Conservation (phyloP, 2,888 invertebrate genomes). For the Incurvaria masculella region DNA sequence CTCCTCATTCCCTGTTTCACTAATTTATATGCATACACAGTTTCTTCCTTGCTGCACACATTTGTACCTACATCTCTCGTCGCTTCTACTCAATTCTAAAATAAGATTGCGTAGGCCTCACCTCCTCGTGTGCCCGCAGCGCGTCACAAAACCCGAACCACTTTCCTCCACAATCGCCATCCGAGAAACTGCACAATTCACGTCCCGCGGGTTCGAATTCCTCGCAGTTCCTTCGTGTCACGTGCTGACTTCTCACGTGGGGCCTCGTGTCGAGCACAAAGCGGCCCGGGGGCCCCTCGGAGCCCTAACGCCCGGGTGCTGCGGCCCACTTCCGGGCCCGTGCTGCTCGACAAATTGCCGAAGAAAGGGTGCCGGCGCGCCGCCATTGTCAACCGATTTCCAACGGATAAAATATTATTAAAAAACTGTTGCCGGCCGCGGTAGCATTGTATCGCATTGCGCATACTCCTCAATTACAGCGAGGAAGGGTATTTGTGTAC, state of each 20-base stretch:
- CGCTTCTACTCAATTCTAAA: too few species aligned
- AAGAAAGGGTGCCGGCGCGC: constrained; percentile 47
- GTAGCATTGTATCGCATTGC: constrained; percentile 24
- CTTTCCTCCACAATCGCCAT: neutral
- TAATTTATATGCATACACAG: too few species aligned
- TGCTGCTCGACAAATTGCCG: constrained; percentile 48
- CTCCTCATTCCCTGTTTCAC: too few species aligned
- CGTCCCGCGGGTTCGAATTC: neutral
- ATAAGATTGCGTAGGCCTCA: too few species aligned
- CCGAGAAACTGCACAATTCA: neutral
- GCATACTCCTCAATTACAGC: constrained; percentile 54
- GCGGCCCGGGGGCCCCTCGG: constrained; percentile 39
- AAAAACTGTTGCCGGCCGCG: neutral
- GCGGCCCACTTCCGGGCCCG: constrained; percentile 44
- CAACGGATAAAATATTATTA: constrained; percentile 47
- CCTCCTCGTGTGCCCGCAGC: neutral
- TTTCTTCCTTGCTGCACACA: too few species aligned
- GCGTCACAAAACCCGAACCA: neutral
- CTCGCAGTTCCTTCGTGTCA: constrained; percentile 23
- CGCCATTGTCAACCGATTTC: constrained; percentile 51
- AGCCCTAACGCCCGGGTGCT: constrained; percentile 43
- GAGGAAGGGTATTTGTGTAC: constrained; percentile 31
- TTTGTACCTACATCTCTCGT: too few species aligned
- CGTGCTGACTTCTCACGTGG: constrained; percentile 35
- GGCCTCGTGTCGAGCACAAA: constrained; percentile 29